phyloP scores from a whole-genome alignment of 2,888 invertebrate species.

The Sphaerophoria taeniata region DNA sequence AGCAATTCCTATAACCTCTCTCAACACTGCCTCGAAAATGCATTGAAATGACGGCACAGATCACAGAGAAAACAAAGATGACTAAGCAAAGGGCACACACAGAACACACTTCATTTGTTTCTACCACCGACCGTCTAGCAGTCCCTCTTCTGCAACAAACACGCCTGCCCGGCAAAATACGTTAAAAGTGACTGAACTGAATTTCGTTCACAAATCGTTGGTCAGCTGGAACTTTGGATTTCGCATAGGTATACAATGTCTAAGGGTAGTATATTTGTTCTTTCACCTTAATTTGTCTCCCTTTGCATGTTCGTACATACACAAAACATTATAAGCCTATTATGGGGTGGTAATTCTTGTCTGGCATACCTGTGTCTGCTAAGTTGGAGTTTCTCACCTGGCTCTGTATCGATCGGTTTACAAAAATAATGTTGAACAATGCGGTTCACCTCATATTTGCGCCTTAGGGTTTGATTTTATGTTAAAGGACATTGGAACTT shows the following conservation, averaged over 20 bases:
- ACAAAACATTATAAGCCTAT: conserved; percentile 26
- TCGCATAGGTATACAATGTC: neutral
- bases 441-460: neutral
- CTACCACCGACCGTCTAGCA: neutral
- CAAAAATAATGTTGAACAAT: conserved; percentile 37
- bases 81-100: conserved; percentile 42
- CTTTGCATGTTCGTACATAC: conserved; percentile 24
- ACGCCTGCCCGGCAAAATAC: conserved; percentile 33
- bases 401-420: conserved; percentile 55
- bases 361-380: conserved; percentile 46
- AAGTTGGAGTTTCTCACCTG: conserved; percentile 20
- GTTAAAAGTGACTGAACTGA: conserved; percentile 69
- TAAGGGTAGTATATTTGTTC: conserved; percentile 56
- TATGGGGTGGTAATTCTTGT: conserved; percentile 24
- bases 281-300: conserved; percentile 20
- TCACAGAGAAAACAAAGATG: conserved; percentile 31
- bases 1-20: conserved; percentile 50
- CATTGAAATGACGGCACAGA: conserved; percentile 14
- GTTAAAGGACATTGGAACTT: neutral
- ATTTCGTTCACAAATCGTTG: conserved; percentile 48
- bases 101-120: conserved; percentile 11
- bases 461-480: neutral
- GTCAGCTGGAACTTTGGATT: conserved; percentile 32
- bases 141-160: conserved; percentile 41
- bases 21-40: conserved; percentile 37